A percentile compares a stretch with the other conserved stretches of the same genome.
These are phyloP conservation scores for Macroglossus sobrinus DNA, from an alignment of 2,113 vertebrate species.

Conservation along the genomic window DNA sequence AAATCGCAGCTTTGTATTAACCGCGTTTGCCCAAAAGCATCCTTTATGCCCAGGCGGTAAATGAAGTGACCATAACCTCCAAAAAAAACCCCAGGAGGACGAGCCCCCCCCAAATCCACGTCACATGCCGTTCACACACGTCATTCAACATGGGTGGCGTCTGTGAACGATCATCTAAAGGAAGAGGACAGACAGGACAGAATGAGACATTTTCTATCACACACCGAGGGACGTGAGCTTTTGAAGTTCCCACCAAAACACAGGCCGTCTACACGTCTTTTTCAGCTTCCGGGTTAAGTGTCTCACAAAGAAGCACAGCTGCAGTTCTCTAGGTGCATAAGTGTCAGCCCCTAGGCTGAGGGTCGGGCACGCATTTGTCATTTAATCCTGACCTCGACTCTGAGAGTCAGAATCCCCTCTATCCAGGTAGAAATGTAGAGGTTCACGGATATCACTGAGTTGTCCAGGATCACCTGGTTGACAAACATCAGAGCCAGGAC, in stretches of 20 bases:
- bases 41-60: fast-evolving
- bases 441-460: too few species aligned
- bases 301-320: background rate
- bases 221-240: background rate
- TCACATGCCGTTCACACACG: background rate
- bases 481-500: too few species aligned
- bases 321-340: fast-evolving
- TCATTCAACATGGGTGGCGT: fast-evolving
- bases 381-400: background rate
- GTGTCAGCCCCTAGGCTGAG: background rate
- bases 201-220: fast-evolving
- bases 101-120: background rate
- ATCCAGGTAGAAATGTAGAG: background rate
- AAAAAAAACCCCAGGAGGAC: fast-evolving
- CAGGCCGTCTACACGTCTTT: fast-evolving
- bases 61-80: background rate
- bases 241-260: background rate
- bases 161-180: background rate
- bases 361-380: background rate
- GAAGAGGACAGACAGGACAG: background rate
- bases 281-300: background rate
- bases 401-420: fast-evolving
- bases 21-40: fast-evolving
- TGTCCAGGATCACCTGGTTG: background rate
- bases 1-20: background rate